phyloP scores from a whole-genome alignment of 2,113 vertebrate species.

The Xerus inauris region DNA sequence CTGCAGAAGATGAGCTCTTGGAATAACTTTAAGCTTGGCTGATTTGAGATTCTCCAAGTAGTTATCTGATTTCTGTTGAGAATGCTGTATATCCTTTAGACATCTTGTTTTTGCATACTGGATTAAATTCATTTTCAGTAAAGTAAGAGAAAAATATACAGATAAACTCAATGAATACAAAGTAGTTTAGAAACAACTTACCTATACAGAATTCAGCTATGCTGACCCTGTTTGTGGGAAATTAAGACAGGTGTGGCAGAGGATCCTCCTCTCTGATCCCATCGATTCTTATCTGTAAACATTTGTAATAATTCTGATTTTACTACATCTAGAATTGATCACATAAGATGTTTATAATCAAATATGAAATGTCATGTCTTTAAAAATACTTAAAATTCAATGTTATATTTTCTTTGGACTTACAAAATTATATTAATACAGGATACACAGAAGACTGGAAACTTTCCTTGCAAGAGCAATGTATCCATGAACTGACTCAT shows the following conservation, averaged over 20 bases:
- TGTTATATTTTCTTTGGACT: slow-evolving; percentile 2
- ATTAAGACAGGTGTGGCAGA: not conserved
- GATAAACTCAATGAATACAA: not conserved
- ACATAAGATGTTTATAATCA: not conserved
- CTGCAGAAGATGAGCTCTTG: not conserved
- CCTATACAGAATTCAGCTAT: not conserved
- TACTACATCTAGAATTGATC: not conserved
- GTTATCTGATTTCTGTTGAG: not conserved
- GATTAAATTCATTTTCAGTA: slow-evolving; percentile 3
- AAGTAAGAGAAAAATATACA: not conserved
- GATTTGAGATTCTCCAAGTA: not conserved
- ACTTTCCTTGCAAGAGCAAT: slow-evolving; percentile 34
- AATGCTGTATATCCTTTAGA: not conserved
- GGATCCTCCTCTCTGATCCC: not conserved
- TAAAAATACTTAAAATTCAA: slow-evolving; percentile 14
- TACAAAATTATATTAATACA: not conserved
- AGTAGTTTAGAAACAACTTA: not conserved
- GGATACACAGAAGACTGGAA: not conserved
- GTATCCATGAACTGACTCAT: not conserved
- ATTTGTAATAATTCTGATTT: not conserved
- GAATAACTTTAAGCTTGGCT: not conserved
- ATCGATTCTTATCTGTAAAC: slow-evolving; percentile 37
- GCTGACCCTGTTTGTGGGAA: not conserved
- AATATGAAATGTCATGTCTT: slow-evolving; percentile 15
- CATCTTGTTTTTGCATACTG: not conserved